Base-by-base conservation (phyloP, 2,113 vertebrate species). In the Gorsachius goisagi region DNA sequence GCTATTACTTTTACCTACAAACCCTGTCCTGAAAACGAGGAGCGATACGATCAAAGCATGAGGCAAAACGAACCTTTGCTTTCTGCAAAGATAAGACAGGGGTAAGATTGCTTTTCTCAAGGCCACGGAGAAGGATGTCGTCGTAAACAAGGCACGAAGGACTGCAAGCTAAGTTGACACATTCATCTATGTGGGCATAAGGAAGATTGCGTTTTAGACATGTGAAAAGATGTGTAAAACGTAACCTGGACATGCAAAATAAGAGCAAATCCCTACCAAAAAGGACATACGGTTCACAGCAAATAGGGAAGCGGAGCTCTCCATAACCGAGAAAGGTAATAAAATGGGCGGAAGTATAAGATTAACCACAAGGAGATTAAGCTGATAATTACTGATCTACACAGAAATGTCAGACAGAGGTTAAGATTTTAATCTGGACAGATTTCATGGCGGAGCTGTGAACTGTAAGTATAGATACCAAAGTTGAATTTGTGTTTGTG, bases 311-410 rank as follows among this genome's bases (percentile, higher is more conserved):
- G 58, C 0, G 4, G 86, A 85, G 89, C 74, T 64, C 77, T 73
- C 84, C 56, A 3, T 30, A 44, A n/a, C 39, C 0, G 24, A 81
- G 89, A 44, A 55, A 82, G 91, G 93, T 60, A 93, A 79, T 4
- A 85, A 72, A 72, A 60, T 2, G 33, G 84, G 85, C 0, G 84
- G 95, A 94, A 94, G 94, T 59, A 1, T 68, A 91, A 91, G 94
- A 96, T 91, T 93, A 97, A 97, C 93, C 84, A 82, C 96, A 72
- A 94, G 87, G 80, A 95, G 95, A 96, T 96, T 68, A 94, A 56
- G 85, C 58, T 88, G 95, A 93, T 96, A 97, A 96, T 89, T 93
- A 95, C 94, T 76, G 91, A 96, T 97, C 95, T 79, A 44, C 91
- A 82, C 66, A 85, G 77, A 89, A 89, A 89, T 45, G 94, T 82